Evolutionary conservation across 2,888 invertebrate species (phyloP), one percentile per base, ranked within the genome.

Genomic region (Catocala sponsa): DNA sequence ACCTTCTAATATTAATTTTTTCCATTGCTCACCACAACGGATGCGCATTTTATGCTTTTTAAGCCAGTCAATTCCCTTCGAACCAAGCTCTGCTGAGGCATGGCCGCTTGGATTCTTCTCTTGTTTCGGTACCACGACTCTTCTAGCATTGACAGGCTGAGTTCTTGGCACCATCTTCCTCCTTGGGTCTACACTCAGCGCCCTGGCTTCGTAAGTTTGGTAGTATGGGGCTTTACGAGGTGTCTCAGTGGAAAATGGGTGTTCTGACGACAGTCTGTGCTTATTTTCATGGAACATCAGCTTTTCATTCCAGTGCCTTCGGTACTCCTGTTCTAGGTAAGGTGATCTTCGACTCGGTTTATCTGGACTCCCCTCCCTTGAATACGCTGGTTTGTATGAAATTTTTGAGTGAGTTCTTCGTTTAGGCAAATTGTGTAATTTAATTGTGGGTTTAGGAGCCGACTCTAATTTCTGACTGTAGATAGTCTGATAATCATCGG

Each of bases 261-360:
- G 48, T 41, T 83, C 81, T 0, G 84, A 76, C 5, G 81, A 80
- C 55, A 78, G 69, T 32, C 58, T 72, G 15, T 62, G 70, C 6
- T 64, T 65, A 41, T 66, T 70, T n/a, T 73, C 74, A 10, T 84
- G 80, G 65, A 85, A 89, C 70, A 82, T 80, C 4, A 88, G 66
- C 32, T 78, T 80, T 63, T 91, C 90, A 63, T 87, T 80, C 87
- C 90, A 90, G 35, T 84, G 74, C n/a, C 87, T 80, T 46, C 87
- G 80, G 61, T 88, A 82, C 66, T 91, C 90, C 66, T 91, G 91
- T 65, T 91, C 90, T 84, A 88, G 84, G 53, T 89, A 87, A 0
- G 89, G 88, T 0, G 76, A 60, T 44, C 72, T 77, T 38, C 67
- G 73, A 5, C 52, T 70, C 0, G 53, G 9, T 48, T 68, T 74